Conservation (phyloP, 2,797 vertebrate genomes). For the Neosilurus hyrtlii region DNA sequence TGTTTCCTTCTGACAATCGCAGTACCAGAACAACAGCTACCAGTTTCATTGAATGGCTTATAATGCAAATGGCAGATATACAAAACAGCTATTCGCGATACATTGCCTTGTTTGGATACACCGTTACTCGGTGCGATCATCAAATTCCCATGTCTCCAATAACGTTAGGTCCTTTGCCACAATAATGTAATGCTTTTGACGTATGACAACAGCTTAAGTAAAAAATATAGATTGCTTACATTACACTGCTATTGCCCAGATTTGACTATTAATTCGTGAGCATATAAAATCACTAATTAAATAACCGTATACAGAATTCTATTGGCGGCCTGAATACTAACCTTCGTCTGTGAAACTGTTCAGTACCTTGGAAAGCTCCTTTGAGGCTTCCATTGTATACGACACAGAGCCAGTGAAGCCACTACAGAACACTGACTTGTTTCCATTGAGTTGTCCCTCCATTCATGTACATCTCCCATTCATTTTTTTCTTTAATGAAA, state of each 20-base stretch:
- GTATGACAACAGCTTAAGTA: background rate
- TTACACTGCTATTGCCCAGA: background rate
- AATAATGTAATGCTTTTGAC: background rate
- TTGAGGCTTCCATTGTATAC: constrained; percentile 15
- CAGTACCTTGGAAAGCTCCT: constrained; percentile 72
- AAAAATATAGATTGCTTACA: background rate
- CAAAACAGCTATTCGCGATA: background rate
- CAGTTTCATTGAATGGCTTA: constrained; percentile 46
- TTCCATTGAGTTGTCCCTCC: constrained; percentile 42
- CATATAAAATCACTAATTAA: background rate
- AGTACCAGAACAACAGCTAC: constrained; percentile 56
- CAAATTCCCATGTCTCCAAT: background rate
- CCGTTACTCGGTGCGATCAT: background rate
- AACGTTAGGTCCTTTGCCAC: background rate
- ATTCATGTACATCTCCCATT: constrained; percentile 57
- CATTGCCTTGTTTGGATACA: background rate
- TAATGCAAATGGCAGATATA: constrained; percentile 1
- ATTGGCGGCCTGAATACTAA: background rate
- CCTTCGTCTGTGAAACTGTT: constrained; percentile 42
- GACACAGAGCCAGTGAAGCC: constrained; percentile 25
- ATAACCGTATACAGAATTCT: background rate
- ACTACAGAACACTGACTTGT: constrained; percentile 40
- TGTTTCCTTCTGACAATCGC: constrained; percentile 48
- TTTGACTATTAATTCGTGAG: background rate
- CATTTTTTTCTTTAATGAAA: constrained; percentile 44